Conservation (phyloP, 2,797 vertebrate genomes). For the Poeciliopsis paucimaculata region DNA sequence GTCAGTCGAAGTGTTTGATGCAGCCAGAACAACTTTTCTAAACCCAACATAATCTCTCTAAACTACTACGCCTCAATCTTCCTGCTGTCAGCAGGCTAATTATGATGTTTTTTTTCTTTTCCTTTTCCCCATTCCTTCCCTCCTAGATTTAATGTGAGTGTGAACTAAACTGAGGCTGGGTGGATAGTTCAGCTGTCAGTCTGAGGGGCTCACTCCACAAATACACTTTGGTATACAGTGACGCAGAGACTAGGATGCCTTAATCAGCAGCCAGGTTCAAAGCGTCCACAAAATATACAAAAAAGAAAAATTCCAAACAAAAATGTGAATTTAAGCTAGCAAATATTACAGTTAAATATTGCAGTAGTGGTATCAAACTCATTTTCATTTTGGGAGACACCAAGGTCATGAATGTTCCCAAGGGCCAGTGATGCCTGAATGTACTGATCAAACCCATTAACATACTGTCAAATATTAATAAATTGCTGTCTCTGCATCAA, state of each 20-base stretch:
- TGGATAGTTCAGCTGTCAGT: conserved; percentile 58
- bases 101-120: conserved; percentile 42
- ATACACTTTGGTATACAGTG: conserved; percentile 3
- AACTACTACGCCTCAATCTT: conserved; percentile 54
- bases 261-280: background rate
- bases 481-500: no score
- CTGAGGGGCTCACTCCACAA: conserved; percentile 25
- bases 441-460: no score
- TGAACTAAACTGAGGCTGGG: conserved; percentile 62
- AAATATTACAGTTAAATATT: background rate
- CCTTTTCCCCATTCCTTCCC: conserved; percentile 14
- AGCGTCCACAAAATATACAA: background rate
- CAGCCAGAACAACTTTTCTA: conserved; percentile 41
- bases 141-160: conserved; percentile 28
- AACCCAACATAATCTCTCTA: conserved; percentile 39
- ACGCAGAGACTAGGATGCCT: background rate
- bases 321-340: background rate
- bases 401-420: no score
- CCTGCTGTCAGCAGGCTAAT: conserved; percentile 54
- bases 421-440: no score
- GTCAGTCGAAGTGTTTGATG: conserved; percentile 21
- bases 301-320: background rate
- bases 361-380: no score
- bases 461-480: no score
- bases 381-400: no score